Percentiles rank a stretch among this genome's conserved stretches.
Evolutionary conservation across 1,140 invertebrate species (phyloP).

Genomic region (Temnothorax longispinosus): DNA sequence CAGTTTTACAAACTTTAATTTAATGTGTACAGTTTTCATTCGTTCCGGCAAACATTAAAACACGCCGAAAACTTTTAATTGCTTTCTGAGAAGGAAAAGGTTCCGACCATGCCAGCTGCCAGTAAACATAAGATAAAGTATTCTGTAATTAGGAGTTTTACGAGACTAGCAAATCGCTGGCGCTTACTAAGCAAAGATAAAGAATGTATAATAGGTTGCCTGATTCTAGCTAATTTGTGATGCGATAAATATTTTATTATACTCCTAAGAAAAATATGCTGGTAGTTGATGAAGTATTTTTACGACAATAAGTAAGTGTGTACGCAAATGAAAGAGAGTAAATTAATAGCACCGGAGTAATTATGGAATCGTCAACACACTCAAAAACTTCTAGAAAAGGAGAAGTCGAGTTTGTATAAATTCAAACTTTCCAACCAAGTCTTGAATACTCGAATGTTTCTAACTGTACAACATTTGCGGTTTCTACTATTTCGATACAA

Average conservation of each 20-base stretch:
- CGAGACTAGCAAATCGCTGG: slow-evolving; percentile 51
- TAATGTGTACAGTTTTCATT: slow-evolving; percentile 66
- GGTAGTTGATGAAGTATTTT: not conserved
- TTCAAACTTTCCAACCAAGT: not conserved
- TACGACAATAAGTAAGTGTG: not conserved
- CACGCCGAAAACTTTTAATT: slow-evolving; percentile 70
- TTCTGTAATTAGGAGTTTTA: slow-evolving; percentile 67
- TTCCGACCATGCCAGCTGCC: slow-evolving; percentile 54
- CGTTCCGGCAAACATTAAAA: slow-evolving; percentile 55
- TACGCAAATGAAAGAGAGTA: not conserved
- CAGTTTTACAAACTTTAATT: slow-evolving; percentile 64
- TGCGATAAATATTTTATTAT: slow-evolving; percentile 35
- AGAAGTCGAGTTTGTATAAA: not conserved
- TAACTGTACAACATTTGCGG: not conserved
- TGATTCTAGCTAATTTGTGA: slow-evolving; percentile 15
- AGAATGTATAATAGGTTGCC: slow-evolving; percentile 44
- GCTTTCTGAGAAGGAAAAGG: slow-evolving; percentile 55
- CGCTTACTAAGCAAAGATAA: slow-evolving; percentile 44
- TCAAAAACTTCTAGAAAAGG: not conserved
- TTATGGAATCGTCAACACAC: not conserved
- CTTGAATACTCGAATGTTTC: slow-evolving; percentile 5
- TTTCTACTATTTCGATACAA: not conserved
- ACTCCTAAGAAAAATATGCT: not conserved
- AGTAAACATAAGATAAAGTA: slow-evolving; percentile 63
- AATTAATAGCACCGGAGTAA: not conserved